phyloP scores from a whole-genome alignment of 37 sponge, comb jelly and placozoan species.

The Halichondria panicea region DNA sequence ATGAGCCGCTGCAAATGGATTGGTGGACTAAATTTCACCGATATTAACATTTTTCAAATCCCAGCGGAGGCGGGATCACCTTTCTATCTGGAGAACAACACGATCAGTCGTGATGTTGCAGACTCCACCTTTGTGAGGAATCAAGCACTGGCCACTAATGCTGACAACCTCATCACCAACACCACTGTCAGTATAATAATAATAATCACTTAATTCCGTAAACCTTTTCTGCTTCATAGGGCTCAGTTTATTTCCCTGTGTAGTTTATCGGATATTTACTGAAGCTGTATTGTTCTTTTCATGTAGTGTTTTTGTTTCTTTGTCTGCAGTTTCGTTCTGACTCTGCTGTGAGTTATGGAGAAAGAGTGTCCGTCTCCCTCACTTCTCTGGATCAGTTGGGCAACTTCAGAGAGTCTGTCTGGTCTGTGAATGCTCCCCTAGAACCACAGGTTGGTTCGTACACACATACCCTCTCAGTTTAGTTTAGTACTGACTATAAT shows the following conservation, averaged over 20 bases:
- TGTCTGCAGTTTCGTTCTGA: too few species aligned
- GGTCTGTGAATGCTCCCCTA: slow-evolving; percentile 28
- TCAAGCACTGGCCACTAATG: slow-evolving; percentile 39
- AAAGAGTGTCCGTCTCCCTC: slow-evolving; percentile 36
- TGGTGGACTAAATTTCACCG: slow-evolving; percentile 17
- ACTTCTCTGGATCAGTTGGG: slow-evolving; percentile 37
- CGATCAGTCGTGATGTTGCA: background rate
- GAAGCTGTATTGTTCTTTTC: too few species aligned
- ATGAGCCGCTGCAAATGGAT: slow-evolving; percentile 63
- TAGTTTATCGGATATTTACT: background rate
- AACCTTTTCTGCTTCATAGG: background rate
- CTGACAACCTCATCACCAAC: slow-evolving; percentile 19
- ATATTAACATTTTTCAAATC: slow-evolving; percentile 50
- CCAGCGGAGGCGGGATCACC: slow-evolving; percentile 12
- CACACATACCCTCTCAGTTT: background rate
- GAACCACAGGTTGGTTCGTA: slow-evolving; percentile 23
- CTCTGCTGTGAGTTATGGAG: slow-evolving; percentile 42
- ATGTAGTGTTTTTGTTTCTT: background rate
- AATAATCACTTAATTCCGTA: background rate
- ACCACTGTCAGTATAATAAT: slow-evolving; percentile 8
- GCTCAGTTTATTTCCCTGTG: background rate
- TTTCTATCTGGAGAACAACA: slow-evolving; percentile 28
- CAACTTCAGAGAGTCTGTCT: slow-evolving; percentile 66
- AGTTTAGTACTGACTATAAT: background rate
- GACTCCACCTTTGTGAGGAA: background rate